Conservation (phyloP, 2,113 vertebrate genomes). For the Tympanuchus pallidicinctus region DNA sequence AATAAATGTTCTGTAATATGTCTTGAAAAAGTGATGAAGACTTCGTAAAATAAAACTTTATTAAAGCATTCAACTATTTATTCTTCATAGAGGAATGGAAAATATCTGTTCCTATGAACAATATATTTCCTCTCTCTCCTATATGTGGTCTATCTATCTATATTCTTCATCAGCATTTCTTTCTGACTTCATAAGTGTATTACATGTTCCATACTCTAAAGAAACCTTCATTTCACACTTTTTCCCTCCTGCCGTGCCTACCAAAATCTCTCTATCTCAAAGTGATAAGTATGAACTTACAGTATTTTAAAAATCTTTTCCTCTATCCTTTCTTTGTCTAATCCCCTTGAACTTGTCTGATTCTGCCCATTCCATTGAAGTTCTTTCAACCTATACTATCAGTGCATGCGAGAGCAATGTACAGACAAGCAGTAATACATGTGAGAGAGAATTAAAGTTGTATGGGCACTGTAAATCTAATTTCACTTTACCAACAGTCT, state of each 20-base stretch:
- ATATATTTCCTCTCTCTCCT: neutral
- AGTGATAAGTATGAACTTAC: neutral
- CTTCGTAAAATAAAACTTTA: constrained; percentile 33
- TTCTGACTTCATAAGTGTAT: neutral
- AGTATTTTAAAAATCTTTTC: neutral
- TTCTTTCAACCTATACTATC: neutral
- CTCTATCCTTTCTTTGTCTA: neutral
- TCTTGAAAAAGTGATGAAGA: constrained; percentile 52
- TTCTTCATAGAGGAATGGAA: neutral
- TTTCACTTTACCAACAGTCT: neutral
- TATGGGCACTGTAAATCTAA: neutral
- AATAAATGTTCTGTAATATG: constrained; percentile 49
- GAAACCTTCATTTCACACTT: neutral
- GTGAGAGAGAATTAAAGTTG: neutral
- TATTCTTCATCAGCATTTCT: neutral
- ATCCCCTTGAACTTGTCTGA: neutral
- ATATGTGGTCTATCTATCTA: neutral
- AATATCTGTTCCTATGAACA: neutral
- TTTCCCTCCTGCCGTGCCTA: neutral
- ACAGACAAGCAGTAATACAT: neutral
- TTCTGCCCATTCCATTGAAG: neutral
- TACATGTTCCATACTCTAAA: neutral
- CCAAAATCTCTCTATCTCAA: neutral
- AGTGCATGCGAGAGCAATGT: neutral
- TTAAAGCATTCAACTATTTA: constrained; percentile 21